Base-by-base conservation (phyloP, 2,888 invertebrate genomes). In the Meliscaeva auricollis region DNA sequence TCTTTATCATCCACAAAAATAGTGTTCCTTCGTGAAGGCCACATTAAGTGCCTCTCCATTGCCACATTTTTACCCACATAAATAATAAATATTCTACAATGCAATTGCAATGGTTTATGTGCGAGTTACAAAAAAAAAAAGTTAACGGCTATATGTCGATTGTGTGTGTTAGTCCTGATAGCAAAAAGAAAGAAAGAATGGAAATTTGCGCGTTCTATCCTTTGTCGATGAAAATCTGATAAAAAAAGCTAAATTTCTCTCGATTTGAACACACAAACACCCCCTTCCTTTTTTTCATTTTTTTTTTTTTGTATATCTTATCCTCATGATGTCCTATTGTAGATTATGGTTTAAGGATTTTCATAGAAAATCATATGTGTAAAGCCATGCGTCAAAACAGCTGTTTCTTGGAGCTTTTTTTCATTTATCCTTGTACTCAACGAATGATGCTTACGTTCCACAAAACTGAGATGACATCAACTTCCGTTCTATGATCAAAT, bases 321-420 rank as follows among this genome's bases (percentile, higher is more conserved):
- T 26, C 32, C 44, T 26, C 6, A 41, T 54, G 5, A 9, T 44
- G 58, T 50, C 41, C n/a, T 30, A 13, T 68, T 20, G 30, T 56
- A n/a, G 9, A 41, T 13, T 11, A 8, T 17, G 9, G 11, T 78
- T 38, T 17, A 20, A 32, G 17, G 32, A 66, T 22, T 48, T 66
- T 66, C 32, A 20, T 17, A 66, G 20, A 26, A 44, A 46, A 46
- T 13, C n/a, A 41, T 44, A 52, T 38, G 17, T 64, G 32, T 52
- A 66, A 79, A 66, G 69, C 70, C 79, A 79, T 84, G 84, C 84
- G 80, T 80, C 84, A 68, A 70, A 80, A 80, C 84, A 84, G 84
- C 84, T 84, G 84, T 75, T 84, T 38, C 38, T 4, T 13, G 2
- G 41, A 80, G 80, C 80, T 80, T 79, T 83, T 73, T 79, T 54